Base-by-base conservation (phyloP, 2,797 vertebrate species). In the Xerus rutilus region DNA sequence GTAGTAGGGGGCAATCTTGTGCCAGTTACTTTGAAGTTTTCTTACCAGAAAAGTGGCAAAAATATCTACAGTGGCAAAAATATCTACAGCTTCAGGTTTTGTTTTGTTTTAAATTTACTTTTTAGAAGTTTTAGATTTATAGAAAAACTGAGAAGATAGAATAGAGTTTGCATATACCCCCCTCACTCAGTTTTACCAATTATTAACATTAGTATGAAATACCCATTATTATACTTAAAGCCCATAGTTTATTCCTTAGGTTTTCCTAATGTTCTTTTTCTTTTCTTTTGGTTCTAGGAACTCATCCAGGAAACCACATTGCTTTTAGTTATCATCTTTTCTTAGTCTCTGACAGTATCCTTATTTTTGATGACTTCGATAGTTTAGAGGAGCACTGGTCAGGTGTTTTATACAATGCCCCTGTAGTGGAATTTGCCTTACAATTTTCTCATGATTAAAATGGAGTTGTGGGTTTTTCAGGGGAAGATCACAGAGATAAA, bases 71-170 rank as follows among this genome's bases (percentile, higher is more conserved):
- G 39, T 13, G 21, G 30, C 28, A 28, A 32, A 83, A 88, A 57
- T 89, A 69, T 7, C 32, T 54, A 32, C 7, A 57, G 72, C 32
- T 14, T 35, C 14, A 57, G 45, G 20, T 10, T 32, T 52, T 1
- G 2, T 39, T 64, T 86, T 54, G 7, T 59, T 76, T 52, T 23
- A 67, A 52, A 64, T 12, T 1, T 23, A 47, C 62, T 87, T 59
- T 43, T 81, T n/a, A 47, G 35, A 86, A 86, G 47, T 79, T 95
- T 81, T 47, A 78, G 49, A 84, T 86, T 83, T 79, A 72, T 1
- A 59, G 32, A 86, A 92, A 90, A 65, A 70, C 59, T n/a, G 47
- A 79, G 59, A 78, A 11, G 12, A 57, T 0, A 84, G 35, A 62
- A 81, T 30, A 18, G 5, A 35, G n/a, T n/a, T 81, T 23, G 30